Conservation (phyloP, 2,113 vertebrate genomes). For the Anoplopoma fimbria region DNA sequence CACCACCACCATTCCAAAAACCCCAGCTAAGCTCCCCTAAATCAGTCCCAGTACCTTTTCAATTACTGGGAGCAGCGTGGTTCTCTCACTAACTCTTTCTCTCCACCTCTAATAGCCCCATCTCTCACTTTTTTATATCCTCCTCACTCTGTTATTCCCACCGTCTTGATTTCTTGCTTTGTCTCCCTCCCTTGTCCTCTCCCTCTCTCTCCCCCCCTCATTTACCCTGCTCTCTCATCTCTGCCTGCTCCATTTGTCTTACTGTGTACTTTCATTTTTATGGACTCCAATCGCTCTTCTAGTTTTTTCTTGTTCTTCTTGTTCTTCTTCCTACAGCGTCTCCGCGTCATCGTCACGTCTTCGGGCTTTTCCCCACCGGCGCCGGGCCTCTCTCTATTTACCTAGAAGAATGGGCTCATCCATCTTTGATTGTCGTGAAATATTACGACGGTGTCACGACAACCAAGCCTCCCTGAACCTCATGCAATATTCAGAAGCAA, state of each 20-base stretch:
- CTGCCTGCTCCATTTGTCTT: conserved; percentile 66
- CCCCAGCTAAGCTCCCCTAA: conserved; percentile 58
- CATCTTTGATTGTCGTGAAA: conserved; percentile 80
- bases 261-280: conserved; percentile 72
- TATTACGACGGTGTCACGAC: conserved; percentile 74
- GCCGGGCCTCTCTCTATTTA: conserved; percentile 67
- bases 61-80: conserved; percentile 66
- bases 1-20: conserved; percentile 32
- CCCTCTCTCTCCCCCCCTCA: conserved; percentile 41
- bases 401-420: conserved; percentile 74
- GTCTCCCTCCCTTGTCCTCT: conserved; percentile 48
- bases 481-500: conserved; percentile 81
- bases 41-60: conserved; percentile 72
- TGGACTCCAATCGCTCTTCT: conserved; percentile 68
- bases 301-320: background rate
- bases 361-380: conserved; percentile 43
- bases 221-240: conserved; percentile 55
- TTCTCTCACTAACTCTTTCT: conserved; percentile 63
- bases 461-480: conserved; percentile 71
- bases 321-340: background rate
- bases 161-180: conserved; percentile 51
- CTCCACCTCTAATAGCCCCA: conserved; percentile 47
- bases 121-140: conserved; percentile 49
- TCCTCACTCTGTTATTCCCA: conserved; percentile 39
- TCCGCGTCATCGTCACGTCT: conserved; percentile 56